These are phyloP conservation scores for Lycaena phlaeas DNA, from an alignment of 2,888 invertebrate genomes.

Conservation along the genomic window DNA sequence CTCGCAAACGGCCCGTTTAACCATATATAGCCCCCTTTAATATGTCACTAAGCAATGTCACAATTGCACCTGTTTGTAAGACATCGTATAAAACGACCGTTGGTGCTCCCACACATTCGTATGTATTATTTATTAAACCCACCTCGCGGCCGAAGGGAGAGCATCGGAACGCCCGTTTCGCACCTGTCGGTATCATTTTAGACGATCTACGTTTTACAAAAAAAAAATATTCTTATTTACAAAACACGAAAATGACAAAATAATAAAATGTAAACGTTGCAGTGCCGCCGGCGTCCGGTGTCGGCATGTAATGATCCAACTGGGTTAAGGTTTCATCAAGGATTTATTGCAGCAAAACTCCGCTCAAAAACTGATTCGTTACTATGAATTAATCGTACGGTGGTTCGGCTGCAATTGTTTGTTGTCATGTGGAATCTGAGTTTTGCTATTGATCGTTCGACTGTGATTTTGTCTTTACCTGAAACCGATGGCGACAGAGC, in stretches of 20 bases:
- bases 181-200: slow-evolving; percentile 32
- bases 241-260: slow-evolving; percentile 10
- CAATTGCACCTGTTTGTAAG: slow-evolving; percentile 47
- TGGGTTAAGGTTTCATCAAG: slow-evolving; percentile 73
- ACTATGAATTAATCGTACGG: slow-evolving; percentile 64
- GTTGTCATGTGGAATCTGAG: slow-evolving; percentile 40
- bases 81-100: slow-evolving; percentile 42
- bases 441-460: slow-evolving; percentile 20
- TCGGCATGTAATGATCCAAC: slow-evolving; percentile 64
- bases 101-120: slow-evolving; percentile 45
- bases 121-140: slow-evolving; percentile 37
- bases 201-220: background rate
- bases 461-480: slow-evolving; percentile 18
- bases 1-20: slow-evolving; percentile 11
- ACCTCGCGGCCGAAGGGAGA: slow-evolving; percentile 33
- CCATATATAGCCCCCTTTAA: slow-evolving; percentile 23
- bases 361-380: slow-evolving; percentile 68
- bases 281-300: slow-evolving; percentile 46
- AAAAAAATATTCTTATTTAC: slow-evolving; percentile 3
- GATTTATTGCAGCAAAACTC: slow-evolving; percentile 72
- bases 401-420: slow-evolving; percentile 64
- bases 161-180: slow-evolving; percentile 7
- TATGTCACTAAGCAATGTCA: slow-evolving; percentile 66
- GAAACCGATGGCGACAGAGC: slow-evolving; percentile 41
- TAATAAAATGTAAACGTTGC: slow-evolving; percentile 37